Evolutionary conservation across 2,888 invertebrate genomes (phyloP), one percentile per base, ranked within the genome.

Genomic region (Seladonia tumulorum): DNA sequence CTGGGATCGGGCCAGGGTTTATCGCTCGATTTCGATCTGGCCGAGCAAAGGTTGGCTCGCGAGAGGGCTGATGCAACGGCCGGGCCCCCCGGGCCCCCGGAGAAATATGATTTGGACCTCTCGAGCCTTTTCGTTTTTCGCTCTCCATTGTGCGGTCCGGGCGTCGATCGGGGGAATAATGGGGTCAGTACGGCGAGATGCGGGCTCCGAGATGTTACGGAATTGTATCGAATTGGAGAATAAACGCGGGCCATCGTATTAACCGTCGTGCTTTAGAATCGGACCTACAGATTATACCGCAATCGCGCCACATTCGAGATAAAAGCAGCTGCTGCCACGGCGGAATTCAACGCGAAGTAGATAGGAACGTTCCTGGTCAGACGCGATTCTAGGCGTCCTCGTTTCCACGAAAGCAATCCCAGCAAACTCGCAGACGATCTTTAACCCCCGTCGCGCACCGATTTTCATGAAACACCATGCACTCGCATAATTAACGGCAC

Each of bases 11-110:
- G 63, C 60, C 47, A 82, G 81, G 83, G 35, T 68, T 83, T 88
- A 86, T 88, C 68, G 88, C 79, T 85, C 79, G 81, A 87, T 89
- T 88, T 71, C 83, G 81, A 82, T 87, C 87, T 63, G 68, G 57
- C 53, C 77, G 76, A 68, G 72, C 49, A 70, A 74, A 49, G 66
- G 79, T 80, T 73, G 29, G 60, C 60, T 60, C 39, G 66, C 39
- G 63, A 77, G 71, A 78, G 49, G 82, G 47, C 74, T 70, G 82
- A 70, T 29, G 82, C 70, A 75, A 82, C 45, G 63, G 39, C 22
- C 22, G 39, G 39, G 35, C 35, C 16, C 35, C 5, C 5, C 8
- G n/a, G 35, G 53, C 39, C 22, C 2, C 39, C 35, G 35, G 74
- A 57, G 57, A 57, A 57, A 72, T 72, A 47, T 72, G 47, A 68